These are phyloP conservation scores for Conomelus anceps DNA, from an alignment of 2,888 invertebrate species.

Conservation along the genomic window DNA sequence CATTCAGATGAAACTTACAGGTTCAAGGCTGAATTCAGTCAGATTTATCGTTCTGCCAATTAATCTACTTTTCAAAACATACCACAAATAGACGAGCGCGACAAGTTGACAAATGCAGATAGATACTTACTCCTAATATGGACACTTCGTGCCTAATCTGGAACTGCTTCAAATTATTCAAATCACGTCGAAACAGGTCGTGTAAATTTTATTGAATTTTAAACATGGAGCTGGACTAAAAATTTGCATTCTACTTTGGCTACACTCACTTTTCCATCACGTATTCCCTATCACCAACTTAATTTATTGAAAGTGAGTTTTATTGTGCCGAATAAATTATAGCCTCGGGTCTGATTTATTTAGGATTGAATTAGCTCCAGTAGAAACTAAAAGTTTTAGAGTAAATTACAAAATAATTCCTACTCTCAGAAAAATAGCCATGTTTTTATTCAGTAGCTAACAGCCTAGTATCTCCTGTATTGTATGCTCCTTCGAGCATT, in stretches of 20 bases:
- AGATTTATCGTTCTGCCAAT: neutral
- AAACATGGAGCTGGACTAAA: too few relatives aligned
- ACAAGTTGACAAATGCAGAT: neutral
- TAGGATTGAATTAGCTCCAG: neutral
- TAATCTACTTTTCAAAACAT: neutral
- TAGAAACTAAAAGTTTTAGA: too few relatives aligned
- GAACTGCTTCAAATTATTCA: neutral
- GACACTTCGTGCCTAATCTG: neutral
- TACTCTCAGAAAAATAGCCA: too few relatives aligned
- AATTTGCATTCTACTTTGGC: neutral
- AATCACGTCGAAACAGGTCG: neutral
- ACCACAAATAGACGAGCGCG: too few relatives aligned
- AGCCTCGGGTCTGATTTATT: neutral
- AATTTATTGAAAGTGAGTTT: neutral
- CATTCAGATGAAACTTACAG: neutral
- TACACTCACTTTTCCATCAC: neutral
- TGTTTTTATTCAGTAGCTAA: too few relatives aligned
- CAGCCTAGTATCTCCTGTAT: too few relatives aligned
- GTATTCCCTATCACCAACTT: neutral
- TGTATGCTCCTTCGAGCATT: too few relatives aligned
- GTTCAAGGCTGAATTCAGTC: neutral
- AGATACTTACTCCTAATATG: neutral
- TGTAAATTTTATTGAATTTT: neutral
- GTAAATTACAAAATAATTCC: too few relatives aligned
- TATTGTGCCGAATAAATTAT: neutral